A percentile compares a stretch with the other conserved stretches of the same genome.
Evolutionary conservation across 2,888 invertebrate genomes (phyloP).

Genomic region (Eurois occulta): DNA sequence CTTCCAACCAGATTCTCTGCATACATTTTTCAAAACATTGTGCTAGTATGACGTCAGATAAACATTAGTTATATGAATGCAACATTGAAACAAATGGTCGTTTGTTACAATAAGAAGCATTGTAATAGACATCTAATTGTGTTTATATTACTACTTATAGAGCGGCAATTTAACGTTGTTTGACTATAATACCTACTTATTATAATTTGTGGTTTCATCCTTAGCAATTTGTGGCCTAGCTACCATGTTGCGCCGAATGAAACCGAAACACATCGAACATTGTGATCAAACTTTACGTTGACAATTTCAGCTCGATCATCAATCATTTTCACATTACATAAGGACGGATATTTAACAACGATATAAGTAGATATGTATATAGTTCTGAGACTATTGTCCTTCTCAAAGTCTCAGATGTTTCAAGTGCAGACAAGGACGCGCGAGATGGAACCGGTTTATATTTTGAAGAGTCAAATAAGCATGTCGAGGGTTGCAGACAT

Average conservation of each 20-base stretch:
- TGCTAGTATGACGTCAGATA: slow-evolving; percentile 46
- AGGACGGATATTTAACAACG: slow-evolving; percentile 62
- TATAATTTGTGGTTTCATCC: slow-evolving; percentile 34
- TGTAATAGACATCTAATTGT: slow-evolving; percentile 35
- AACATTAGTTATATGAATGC: slow-evolving; percentile 39
- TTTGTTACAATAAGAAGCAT: slow-evolving; percentile 25
- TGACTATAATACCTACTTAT: slow-evolving; percentile 32
- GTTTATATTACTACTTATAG: slow-evolving; percentile 28
- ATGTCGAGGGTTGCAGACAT: slow-evolving; percentile 24
- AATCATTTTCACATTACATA: slow-evolving; percentile 56
- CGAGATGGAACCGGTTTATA: slow-evolving; percentile 58
- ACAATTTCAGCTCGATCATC: slow-evolving; percentile 35
- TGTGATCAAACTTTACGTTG: slow-evolving; percentile 28
- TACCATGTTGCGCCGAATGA: slow-evolving; percentile 23
- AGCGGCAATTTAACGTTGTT: slow-evolving; percentile 26
- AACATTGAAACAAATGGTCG: slow-evolving; percentile 39
- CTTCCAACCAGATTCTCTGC: slow-evolving; percentile 52
- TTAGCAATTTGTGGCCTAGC: slow-evolving; percentile 3
- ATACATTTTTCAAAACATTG: slow-evolving; percentile 55
- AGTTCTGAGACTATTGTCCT: slow-evolving; percentile 36
- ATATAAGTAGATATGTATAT: slow-evolving; percentile 35
- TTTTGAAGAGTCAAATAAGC: slow-evolving; percentile 50
- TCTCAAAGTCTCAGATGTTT: slow-evolving; percentile 33
- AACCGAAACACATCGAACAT: slow-evolving; percentile 18
- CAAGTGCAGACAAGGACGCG: slow-evolving; percentile 61